phyloP scores from a whole-genome alignment of 2,113 vertebrate species.

The Toxotes jaculatrix region DNA sequence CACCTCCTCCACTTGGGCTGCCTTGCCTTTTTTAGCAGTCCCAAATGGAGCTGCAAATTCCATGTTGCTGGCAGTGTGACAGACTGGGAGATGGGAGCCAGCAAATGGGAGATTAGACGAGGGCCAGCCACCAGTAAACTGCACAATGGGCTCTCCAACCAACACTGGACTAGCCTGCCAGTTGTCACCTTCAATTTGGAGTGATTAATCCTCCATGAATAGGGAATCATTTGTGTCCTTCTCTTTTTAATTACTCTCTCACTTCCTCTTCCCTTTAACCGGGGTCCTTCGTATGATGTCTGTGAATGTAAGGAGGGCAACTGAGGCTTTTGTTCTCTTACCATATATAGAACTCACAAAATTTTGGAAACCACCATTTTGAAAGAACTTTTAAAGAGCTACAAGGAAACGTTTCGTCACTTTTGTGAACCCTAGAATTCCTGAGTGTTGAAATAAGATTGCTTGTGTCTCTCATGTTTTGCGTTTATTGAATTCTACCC shows the following conservation, averaged over 20 bases:
- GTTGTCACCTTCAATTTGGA: slow-evolving; percentile 77
- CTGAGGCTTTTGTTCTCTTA: slow-evolving; percentile 26
- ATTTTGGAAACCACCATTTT: slow-evolving; percentile 2
- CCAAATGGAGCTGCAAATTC: slow-evolving; percentile 90
- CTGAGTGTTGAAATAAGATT: slow-evolving; percentile 1
- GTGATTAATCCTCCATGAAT: slow-evolving; percentile 56
- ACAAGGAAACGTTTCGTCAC: too few relatives aligned
- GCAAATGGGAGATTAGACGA: slow-evolving; percentile 87
- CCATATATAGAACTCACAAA: slow-evolving; percentile 30
- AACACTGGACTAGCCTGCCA: slow-evolving; percentile 58
- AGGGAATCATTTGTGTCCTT: slow-evolving; percentile 58
- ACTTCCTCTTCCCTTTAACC: slow-evolving; percentile 29
- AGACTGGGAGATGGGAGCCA: slow-evolving; percentile 87
- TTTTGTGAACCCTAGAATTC: background rate
- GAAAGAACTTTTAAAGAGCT: background rate
- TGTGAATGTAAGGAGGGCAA: slow-evolving; percentile 30
- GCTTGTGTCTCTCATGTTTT: slow-evolving; percentile 1
- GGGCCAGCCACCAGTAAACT: slow-evolving; percentile 70
- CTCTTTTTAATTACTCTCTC: slow-evolving; percentile 54
- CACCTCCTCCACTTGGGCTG: slow-evolving; percentile 90
- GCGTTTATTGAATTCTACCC: background rate
- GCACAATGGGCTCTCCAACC: slow-evolving; percentile 67
- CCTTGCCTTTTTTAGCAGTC: slow-evolving; percentile 94
- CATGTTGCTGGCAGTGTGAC: slow-evolving; percentile 89
- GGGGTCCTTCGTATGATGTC: slow-evolving; percentile 5